Conservation (phyloP, 1,140 invertebrate species). For the Drosophila sp. region DNA sequence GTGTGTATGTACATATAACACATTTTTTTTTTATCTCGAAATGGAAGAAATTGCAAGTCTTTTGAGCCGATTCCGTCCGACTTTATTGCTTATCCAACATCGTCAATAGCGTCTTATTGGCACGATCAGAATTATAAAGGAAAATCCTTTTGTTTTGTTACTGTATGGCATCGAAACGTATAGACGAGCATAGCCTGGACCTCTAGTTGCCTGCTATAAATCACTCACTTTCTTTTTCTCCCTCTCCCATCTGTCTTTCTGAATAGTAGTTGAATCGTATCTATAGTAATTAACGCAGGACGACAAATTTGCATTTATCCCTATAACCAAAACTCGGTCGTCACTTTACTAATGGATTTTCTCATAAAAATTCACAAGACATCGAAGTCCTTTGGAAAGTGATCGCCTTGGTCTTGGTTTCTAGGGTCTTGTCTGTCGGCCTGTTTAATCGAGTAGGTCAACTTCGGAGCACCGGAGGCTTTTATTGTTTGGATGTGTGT, state of each 20-base stretch:
- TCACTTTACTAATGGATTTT: not conserved
- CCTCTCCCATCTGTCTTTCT: constrained; percentile 1
- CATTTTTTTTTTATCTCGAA: not conserved
- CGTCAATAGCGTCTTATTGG: not conserved
- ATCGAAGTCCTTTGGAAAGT: constrained; percentile 1
- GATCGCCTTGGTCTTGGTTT: not conserved
- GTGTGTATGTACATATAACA: no score
- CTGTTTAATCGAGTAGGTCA: constrained; percentile 4
- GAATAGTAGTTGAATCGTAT: not conserved
- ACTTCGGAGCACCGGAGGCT: not conserved
- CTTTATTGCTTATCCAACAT: not conserved
- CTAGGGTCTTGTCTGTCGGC: constrained; percentile 2
- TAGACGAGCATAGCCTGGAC: not conserved
- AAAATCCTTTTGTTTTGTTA: no score
- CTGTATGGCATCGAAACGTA: not conserved
- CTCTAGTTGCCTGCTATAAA: constrained; percentile 10
- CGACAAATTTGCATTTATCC: constrained; percentile 4
- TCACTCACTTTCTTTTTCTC: no score
- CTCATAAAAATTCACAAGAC: not conserved
- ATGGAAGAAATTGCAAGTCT: not conserved
- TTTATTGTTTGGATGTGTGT: constrained; percentile 9
- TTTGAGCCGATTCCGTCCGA: not conserved
- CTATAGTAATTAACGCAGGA: constrained; percentile 6
- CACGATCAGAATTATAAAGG: not conserved
- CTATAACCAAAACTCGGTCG: not conserved